Base-by-base conservation (phyloP, 2,797 vertebrate species). In the Epinephelus coioides region DNA sequence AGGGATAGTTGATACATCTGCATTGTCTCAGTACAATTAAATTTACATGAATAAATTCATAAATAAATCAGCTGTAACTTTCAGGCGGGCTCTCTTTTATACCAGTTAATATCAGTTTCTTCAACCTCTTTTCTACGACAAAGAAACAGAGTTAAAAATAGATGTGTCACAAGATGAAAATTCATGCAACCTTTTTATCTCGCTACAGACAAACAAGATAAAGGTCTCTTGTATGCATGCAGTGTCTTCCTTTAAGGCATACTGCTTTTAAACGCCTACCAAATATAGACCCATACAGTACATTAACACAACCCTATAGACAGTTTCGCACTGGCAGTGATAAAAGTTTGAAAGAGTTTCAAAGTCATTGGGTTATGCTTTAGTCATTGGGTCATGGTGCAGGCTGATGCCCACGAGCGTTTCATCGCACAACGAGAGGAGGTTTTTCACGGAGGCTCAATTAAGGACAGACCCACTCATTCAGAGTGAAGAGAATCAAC, bases 371-470 rank as follows among this genome's bases (percentile, higher is more conserved):
- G 82, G 66, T 78, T 75, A 70, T 18, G 62, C 59, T 83, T 84
- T 17, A 84, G 71, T 84, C 79, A 78, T 19, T 46, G 47, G 87
- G 82, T 91, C 83, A 81, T 6, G 69, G 70, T 80, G 72, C 63
- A 82, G 43, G 60, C 76, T 71, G 77, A 90, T 89, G 87, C 82
- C 89, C 80, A 79, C 60, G 25, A 88, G 88, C 81, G 61, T 83
- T 61, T 79, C 65, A 54, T 53, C 40, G 9, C 64, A 86, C 60
- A 77, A 61, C 21, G 21, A 86, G 76, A 55, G 9, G 8, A 79
- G 57, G 61, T 74, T 89, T 87, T 90, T 89, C 86, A 90, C 21
- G 67, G 86, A 86, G 76, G 79, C 85, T 90, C 85, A 91, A 92
- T 92, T 92, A 91, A 74, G 62, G 72, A 50, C 63, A 76, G 80